A percentile compares a stretch with the other conserved stretches of the same genome.
Conservation (phyloP, 2,113 vertebrate genomes). For the Nerophis lumbriciformis region DNA sequence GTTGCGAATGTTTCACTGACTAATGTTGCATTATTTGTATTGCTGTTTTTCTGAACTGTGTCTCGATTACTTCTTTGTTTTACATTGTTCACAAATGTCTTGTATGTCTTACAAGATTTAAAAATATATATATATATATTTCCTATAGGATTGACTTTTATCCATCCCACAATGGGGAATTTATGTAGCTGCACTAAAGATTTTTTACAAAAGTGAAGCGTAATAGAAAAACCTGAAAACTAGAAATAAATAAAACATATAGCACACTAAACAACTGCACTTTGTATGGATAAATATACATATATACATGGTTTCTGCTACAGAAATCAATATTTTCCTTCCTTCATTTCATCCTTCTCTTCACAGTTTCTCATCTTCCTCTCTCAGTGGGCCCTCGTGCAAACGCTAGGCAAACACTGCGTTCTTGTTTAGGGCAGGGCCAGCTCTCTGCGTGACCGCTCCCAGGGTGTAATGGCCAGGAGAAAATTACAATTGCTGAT, state of each 20-base stretch:
- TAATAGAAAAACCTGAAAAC: no score
- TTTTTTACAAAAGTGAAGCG: no score
- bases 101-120: constrained; percentile 25
- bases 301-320: background rate
- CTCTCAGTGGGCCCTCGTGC: constrained; percentile 63
- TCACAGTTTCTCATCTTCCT: constrained; percentile 28
- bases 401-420: constrained; percentile 64
- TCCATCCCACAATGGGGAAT: no score
- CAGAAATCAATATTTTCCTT: constrained; percentile 7
- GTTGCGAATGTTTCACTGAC: no score
- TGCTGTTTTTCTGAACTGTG: no score
- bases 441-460: constrained; percentile 57
- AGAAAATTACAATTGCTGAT: constrained; percentile 75
- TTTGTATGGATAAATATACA: background rate
- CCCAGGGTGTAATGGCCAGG: constrained; percentile 64
- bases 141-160: no score
- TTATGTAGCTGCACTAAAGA: no score
- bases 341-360: constrained; percentile 25
- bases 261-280: no score
- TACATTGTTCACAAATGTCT: background rate
- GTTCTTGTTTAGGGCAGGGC: constrained; percentile 72
- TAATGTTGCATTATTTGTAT: no score
- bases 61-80: background rate
- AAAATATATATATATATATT: no score
- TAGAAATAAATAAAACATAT: no score